These are phyloP conservation scores for Coilia nasus DNA, from an alignment of 2,797 vertebrate genomes.

Conservation along the genomic window DNA sequence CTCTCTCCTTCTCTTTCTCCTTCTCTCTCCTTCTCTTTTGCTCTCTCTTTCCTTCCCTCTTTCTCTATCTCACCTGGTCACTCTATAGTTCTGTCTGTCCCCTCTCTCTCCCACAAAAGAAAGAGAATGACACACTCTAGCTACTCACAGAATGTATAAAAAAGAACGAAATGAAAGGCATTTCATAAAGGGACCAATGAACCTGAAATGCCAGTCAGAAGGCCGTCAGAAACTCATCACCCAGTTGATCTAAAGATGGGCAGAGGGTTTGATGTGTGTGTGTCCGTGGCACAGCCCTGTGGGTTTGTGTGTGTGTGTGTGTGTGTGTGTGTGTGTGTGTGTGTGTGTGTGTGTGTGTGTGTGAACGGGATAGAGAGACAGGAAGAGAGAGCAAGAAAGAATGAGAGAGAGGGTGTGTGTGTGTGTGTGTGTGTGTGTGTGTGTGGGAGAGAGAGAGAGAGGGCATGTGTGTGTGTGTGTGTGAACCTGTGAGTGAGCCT, in stretches of 20 bases:
- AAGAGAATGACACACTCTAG: not conserved
- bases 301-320: slow-evolving; percentile 13
- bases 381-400: too few species aligned
- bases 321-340: slow-evolving; percentile 20
- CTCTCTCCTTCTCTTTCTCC: slow-evolving; percentile 11
- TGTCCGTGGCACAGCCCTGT: not conserved
- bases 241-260: slow-evolving; percentile 18
- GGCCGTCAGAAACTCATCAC: slow-evolving; percentile 12
- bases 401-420: too few species aligned
- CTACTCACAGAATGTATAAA: not conserved
- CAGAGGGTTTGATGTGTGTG: slow-evolving; percentile 21
- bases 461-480: not conserved
- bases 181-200: not conserved
- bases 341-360: too few species aligned
- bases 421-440: too few species aligned
- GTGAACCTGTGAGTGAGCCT: not conserved
- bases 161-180: slow-evolving; percentile 4
- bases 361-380: too few species aligned
- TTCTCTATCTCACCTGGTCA: not conserved
- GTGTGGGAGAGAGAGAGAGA: too few species aligned
- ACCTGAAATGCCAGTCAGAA: not conserved
- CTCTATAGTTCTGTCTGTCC: not conserved
- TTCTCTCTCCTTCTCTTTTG: not conserved
- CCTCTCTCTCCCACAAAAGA: not conserved
- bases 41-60: not conserved